These are phyloP conservation scores for Drosophila bocqueti DNA, from an alignment of 1,140 invertebrate species.

Conservation along the genomic window DNA sequence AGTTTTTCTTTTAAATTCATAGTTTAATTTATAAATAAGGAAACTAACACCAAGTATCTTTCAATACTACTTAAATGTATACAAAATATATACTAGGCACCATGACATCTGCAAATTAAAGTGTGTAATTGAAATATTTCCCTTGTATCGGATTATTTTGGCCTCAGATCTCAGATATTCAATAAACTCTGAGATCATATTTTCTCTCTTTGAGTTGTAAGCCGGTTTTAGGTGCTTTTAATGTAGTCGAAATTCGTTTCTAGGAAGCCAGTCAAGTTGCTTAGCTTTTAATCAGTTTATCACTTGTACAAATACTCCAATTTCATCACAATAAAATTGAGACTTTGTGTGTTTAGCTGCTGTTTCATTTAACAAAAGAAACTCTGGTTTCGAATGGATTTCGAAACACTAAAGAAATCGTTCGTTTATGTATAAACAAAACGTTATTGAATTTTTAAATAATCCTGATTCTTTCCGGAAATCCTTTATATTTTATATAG, in stretches of 20 bases:
- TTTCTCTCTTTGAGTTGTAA: neutral
- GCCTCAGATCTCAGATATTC: neutral
- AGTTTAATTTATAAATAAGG: neutral
- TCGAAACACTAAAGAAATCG: neutral
- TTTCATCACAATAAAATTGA: conserved; percentile 21
- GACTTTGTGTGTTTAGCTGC: conserved; percentile 34
- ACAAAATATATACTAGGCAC: neutral
- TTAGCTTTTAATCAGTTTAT: conserved; percentile 3
- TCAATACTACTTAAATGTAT: neutral
- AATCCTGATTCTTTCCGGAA: neutral
- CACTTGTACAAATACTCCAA: conserved; percentile 39
- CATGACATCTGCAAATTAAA: neutral
- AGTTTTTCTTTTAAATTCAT: too few species aligned
- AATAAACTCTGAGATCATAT: conserved; percentile 1
- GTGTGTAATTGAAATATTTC: conserved; percentile 6
- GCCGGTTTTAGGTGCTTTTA: conserved; percentile 1
- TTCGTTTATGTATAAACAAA: neutral
- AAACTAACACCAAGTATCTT: neutral
- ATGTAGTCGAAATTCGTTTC: conserved; percentile 21
- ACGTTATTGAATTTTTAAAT: neutral
- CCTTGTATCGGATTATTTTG: neutral
- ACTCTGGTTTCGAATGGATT: neutral
- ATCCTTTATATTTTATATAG: conserved; percentile 4
- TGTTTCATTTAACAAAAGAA: conserved; percentile 3
- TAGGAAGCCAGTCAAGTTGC: conserved; percentile 37